Percentiles rank a stretch among this genome's conserved stretches.
phyloP scores from a whole-genome alignment of 2,113 vertebrate species.

The Andinoacara biseriatus region DNA sequence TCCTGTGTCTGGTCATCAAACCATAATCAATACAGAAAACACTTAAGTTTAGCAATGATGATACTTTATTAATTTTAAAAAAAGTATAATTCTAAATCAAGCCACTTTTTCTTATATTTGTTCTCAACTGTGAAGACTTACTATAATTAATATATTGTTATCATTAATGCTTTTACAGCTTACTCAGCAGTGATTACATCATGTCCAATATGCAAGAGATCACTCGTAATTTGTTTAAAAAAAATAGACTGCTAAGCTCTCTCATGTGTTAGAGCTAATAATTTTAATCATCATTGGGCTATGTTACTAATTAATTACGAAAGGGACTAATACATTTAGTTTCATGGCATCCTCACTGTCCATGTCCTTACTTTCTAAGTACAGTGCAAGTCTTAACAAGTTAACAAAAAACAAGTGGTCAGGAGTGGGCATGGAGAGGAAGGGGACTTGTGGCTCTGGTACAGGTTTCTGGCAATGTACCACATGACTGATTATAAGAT shows the following conservation, averaged over 20 bases:
- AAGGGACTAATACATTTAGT: background rate
- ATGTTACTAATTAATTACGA: background rate
- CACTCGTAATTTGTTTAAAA: too few relatives aligned
- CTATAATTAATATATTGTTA: background rate
- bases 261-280: background rate
- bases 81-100: background rate
- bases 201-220: background rate
- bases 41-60: background rate
- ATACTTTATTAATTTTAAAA: background rate
- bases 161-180: background rate
- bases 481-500: background rate
- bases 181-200: background rate
- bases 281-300: background rate
- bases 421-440: background rate
- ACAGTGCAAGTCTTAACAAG: background rate
- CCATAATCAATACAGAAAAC: too few relatives aligned
- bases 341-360: too few relatives aligned
- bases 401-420: background rate
- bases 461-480: background rate
- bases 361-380: background rate
- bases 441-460: conserved; percentile 2
- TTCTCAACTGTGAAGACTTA: background rate
- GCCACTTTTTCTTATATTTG: background rate
- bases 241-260: background rate
- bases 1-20: background rate